phyloP scores from a whole-genome alignment of 2,797 vertebrate species.

The Gymnoscopelus braueri region DNA sequence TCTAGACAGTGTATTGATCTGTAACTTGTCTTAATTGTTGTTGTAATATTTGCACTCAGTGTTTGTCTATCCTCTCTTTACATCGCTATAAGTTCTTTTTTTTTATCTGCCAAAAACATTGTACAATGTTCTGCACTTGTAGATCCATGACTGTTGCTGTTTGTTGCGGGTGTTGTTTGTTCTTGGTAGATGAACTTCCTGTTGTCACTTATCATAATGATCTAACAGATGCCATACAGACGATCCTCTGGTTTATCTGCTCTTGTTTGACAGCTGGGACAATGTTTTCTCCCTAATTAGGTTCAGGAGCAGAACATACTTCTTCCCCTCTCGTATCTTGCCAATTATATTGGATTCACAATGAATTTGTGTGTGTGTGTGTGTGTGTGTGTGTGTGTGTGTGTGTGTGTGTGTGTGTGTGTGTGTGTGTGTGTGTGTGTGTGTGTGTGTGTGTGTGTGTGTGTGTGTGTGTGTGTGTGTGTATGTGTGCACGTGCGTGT shows the following conservation, averaged over 20 bases:
- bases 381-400: background rate
- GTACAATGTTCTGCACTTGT: slow-evolving; percentile 20
- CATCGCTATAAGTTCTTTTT: slow-evolving; percentile 31
- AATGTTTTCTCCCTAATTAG: slow-evolving; percentile 66
- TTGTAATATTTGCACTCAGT: too few relatives aligned
- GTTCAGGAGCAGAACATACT: slow-evolving; percentile 49
- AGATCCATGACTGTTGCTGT: slow-evolving; percentile 42
- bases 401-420: background rate
- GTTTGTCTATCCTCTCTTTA: background rate
- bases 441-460: background rate
- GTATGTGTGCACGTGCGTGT: background rate
- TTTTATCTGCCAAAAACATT: slow-evolving; percentile 42
- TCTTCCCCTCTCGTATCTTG: slow-evolving; percentile 37
- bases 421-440: background rate
- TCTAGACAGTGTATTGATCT: too few relatives aligned
- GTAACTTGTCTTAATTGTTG: too few relatives aligned
- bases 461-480: background rate
- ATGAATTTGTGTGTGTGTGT: slow-evolving; percentile 26
- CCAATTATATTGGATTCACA: slow-evolving; percentile 63
- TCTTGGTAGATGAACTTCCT: slow-evolving; percentile 29
- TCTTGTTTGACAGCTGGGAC: slow-evolving; percentile 63
- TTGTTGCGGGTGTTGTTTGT: slow-evolving; percentile 20
- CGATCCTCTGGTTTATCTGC: slow-evolving; percentile 63
- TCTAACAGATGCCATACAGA: slow-evolving; percentile 48
- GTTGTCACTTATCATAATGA: slow-evolving; percentile 53